phyloP scores from a whole-genome alignment of 2,888 invertebrate genomes.

The Ashinkailepas kermadecensis region DNA sequence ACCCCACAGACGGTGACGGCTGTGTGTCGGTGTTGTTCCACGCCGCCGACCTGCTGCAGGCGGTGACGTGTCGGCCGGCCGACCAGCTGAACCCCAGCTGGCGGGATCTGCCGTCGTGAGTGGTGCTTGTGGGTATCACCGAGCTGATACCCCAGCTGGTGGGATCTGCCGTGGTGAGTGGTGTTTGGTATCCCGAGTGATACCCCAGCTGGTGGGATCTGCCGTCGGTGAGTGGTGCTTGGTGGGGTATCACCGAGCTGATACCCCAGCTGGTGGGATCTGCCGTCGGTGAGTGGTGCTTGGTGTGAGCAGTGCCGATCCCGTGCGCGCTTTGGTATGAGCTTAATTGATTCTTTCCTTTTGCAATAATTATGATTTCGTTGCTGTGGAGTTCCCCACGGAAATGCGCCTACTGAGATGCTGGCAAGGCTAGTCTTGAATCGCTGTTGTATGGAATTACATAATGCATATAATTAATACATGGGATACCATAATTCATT shows the following conservation, averaged over 20 bases:
- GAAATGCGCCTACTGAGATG: no score
- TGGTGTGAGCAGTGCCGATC: no score
- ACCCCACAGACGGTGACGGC: neutral
- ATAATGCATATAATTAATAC: no score
- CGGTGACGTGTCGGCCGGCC: neutral
- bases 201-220: no score
- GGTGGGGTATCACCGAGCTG: neutral
- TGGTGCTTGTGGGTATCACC: neutral
- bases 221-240: no score
- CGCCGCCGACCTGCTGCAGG: constrained; percentile 10
- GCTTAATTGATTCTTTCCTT: no score
- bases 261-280: neutral
- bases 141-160: neutral
- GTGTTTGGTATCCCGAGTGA: neutral
- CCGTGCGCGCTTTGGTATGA: no score
- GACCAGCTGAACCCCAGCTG: neutral
- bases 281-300: neutral
- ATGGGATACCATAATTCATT: no score
- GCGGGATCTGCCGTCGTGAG: neutral
- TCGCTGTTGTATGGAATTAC: no score
- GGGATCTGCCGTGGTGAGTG: neutral
- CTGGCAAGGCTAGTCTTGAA: no score
- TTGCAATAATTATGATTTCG: no score
- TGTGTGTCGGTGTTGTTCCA: neutral
- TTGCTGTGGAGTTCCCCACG: no score